phyloP scores from a whole-genome alignment of 2,797 vertebrate species.

The Pangasius larnaudii region DNA sequence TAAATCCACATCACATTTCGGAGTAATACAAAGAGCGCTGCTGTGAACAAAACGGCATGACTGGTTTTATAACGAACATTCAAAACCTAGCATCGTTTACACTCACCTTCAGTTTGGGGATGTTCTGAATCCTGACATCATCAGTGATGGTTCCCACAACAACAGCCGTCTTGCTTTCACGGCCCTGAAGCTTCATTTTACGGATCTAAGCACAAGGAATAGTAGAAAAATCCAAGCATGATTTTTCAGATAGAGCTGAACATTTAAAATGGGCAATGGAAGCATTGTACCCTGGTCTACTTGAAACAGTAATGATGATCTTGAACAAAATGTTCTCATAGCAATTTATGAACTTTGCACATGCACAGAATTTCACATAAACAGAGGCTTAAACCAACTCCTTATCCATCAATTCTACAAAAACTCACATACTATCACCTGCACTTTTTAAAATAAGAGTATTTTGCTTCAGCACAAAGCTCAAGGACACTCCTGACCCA shows the following conservation, averaged over 20 bases:
- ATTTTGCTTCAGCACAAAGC: neutral
- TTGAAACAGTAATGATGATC: neutral
- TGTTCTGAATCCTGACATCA: slow-evolving; percentile 86
- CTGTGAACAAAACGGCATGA: neutral
- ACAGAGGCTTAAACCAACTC: neutral
- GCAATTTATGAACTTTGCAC: neutral
- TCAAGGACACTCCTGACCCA: neutral
- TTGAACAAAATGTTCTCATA: neutral
- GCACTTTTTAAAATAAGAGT: neutral
- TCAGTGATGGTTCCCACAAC: slow-evolving; percentile 91
- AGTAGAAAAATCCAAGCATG: neutral
- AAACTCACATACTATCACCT: neutral
- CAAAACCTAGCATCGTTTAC: neutral
- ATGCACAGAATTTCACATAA: neutral
- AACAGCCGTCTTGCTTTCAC: slow-evolving; percentile 86
- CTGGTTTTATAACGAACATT: neutral
- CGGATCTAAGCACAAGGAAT: slow-evolving; percentile 75
- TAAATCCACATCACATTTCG: neutral
- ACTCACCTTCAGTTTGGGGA: slow-evolving; percentile 89
- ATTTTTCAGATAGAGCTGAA: too few relatives aligned
- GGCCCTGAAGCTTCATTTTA: slow-evolving; percentile 87
- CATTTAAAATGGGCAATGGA: neutral
- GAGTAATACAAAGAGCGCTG: neutral
- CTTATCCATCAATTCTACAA: too few relatives aligned
- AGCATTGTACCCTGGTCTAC: neutral